phyloP scores from a whole-genome alignment of 2,113 vertebrate genomes.

The Corythaixoides concolor region DNA sequence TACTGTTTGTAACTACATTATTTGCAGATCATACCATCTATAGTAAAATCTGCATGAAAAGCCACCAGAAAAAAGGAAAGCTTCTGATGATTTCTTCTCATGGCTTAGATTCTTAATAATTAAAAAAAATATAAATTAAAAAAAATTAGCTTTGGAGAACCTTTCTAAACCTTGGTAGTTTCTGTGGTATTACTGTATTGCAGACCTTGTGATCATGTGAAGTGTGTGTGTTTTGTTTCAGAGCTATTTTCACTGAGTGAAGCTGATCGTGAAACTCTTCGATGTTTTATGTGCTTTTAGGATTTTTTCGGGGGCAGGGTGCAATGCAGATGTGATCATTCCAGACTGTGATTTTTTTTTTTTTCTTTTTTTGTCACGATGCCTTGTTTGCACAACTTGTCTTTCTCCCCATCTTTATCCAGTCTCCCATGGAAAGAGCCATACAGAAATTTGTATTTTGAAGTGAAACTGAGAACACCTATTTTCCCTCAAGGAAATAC shows the following conservation, averaged over 20 bases:
- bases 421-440: neutral
- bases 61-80: neutral
- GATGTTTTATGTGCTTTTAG: neutral
- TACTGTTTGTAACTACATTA: neutral
- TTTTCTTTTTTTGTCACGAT: too few relatives aligned
- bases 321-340: neutral
- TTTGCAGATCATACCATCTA: neutral
- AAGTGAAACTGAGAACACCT: neutral
- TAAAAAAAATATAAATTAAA: neutral
- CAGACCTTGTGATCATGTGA: neutral
- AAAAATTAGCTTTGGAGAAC: neutral
- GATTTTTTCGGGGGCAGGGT: neutral
- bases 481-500: neutral
- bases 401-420: neutral
- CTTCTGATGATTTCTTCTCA: neutral
- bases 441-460: neutral
- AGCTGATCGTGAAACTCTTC: neutral
- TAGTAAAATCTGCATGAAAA: neutral
- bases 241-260: neutral
- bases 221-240: neutral
- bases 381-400: neutral
- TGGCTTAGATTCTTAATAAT: neutral
- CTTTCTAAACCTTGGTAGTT: neutral
- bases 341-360: neutral
- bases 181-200: neutral